Evolutionary conservation across 2,113 vertebrate genomes (phyloP).

Genomic region (Hemiscyllium ocellatum): DNA sequence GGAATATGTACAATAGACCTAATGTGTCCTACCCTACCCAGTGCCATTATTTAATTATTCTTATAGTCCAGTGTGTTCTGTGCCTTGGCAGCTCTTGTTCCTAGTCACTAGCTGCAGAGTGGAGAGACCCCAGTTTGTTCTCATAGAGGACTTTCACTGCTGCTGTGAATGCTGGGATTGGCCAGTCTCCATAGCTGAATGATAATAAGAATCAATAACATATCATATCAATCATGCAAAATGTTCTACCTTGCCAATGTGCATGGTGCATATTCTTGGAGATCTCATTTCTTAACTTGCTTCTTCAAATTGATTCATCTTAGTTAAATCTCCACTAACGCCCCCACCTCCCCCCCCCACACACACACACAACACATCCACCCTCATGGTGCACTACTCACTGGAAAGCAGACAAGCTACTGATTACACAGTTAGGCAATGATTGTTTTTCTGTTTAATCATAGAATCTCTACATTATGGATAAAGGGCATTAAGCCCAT

Average conservation of each 20-base stretch:
- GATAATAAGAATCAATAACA: neutral
- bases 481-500: no score
- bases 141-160: neutral
- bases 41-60: neutral
- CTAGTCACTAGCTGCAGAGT: neutral
- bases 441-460: neutral
- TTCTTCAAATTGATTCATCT: neutral
- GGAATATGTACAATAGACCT: no score
- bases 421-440: neutral
- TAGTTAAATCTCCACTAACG: neutral
- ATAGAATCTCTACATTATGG: no score
- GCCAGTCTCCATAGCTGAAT: neutral
- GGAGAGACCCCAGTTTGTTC: neutral
- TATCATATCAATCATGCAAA: neutral
- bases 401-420: neutral
- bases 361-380: neutral
- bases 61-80: neutral
- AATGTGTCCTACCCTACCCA: neutral
- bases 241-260: neutral
- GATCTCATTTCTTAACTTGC: neutral
- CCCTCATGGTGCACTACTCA: neutral
- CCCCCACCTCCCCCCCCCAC: neutral
- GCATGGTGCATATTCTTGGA: neutral
- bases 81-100: neutral
- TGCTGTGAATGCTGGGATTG: conserved; percentile 8